Evolutionary conservation across 2,113 vertebrate genomes (phyloP), one percentile per base, ranked within the genome.

Genomic region (Osmerus eperlanus): DNA sequence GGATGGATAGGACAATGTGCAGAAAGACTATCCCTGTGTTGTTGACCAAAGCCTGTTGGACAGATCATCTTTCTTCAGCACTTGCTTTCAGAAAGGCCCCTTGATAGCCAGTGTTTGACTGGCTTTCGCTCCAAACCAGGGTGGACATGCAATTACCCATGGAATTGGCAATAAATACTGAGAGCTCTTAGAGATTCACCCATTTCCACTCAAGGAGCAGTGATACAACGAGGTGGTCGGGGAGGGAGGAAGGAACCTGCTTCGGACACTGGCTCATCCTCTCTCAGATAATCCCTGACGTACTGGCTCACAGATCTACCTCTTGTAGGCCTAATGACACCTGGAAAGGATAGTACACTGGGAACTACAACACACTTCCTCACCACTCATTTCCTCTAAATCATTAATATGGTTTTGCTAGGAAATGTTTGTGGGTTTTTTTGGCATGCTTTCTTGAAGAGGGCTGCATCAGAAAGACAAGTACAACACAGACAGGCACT

Each of bases 391-490:
- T 85, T 74, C 67, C 79, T 81, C 68, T 76, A 72, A 78, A 11
- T 74, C 73, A 67, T 84, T 87, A 84, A 84, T 74, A 77, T 67
- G 61, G 77, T 76, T 81, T 73, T 73, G 71, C 77, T 83, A 80
- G 83, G 80, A 84, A 78, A 86, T 74, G 16, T 77, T 78, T 77
- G 23, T 1, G 23, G 1, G 82, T 69, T 69, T 80, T 59, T 85
- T 79, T 83, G 81, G 80, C 78, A 32, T 71, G 80, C 64, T 66
- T 75, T 85, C 81, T 78, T 75, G 72, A 81, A 72, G 69, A 67
- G 41, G 54, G 54, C 68, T 59, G 71, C 72, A 71, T 70, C 75
- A 81, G 79, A 82, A 72, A 78, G 64, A 80, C 77, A 76, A 74
- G 70, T 47, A 74, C 74, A 73, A 72, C 76, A 71, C 68, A 78